These are phyloP conservation scores for Thymallus thymallus DNA, from an alignment of 2,113 vertebrate genomes.

Conservation along the genomic window DNA sequence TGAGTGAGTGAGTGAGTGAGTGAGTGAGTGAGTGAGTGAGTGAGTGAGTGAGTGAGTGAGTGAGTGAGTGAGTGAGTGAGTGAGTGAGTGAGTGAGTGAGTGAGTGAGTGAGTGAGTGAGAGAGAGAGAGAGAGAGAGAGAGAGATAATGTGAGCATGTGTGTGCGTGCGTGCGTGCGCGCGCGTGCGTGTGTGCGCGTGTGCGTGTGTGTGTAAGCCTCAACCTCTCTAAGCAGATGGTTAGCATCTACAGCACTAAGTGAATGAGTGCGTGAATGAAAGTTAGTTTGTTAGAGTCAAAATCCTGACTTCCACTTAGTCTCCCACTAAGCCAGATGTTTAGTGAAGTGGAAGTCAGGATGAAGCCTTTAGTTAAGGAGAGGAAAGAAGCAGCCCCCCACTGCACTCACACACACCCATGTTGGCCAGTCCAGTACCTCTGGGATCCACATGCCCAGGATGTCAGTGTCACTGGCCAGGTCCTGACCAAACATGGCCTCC, in stretches of 20 bases:
- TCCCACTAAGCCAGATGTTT: too few species aligned
- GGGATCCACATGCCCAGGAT: slow-evolving; percentile 99
- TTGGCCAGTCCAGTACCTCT: slow-evolving; percentile 99
- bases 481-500: slow-evolving; percentile 99
- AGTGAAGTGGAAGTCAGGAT: too few species aligned
- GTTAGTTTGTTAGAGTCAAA: too few species aligned
- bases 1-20: background rate
- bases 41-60: background rate
- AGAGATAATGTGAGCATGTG: background rate
- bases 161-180: background rate
- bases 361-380: background rate
- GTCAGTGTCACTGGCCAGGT: slow-evolving; percentile 93
- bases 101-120: background rate
- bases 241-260: too few species aligned
- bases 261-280: too few species aligned
- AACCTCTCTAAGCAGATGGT: too few species aligned
- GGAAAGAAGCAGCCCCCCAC: slow-evolving; percentile 61
- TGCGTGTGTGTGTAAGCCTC: background rate
- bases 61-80: background rate
- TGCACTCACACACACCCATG: slow-evolving; percentile 99
- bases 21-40: background rate
- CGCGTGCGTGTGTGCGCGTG: too few species aligned
- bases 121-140: background rate
- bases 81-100: background rate
- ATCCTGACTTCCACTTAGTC: too few species aligned